Conservation (phyloP, 1,140 invertebrate species). For the Eciton burchellii region DNA sequence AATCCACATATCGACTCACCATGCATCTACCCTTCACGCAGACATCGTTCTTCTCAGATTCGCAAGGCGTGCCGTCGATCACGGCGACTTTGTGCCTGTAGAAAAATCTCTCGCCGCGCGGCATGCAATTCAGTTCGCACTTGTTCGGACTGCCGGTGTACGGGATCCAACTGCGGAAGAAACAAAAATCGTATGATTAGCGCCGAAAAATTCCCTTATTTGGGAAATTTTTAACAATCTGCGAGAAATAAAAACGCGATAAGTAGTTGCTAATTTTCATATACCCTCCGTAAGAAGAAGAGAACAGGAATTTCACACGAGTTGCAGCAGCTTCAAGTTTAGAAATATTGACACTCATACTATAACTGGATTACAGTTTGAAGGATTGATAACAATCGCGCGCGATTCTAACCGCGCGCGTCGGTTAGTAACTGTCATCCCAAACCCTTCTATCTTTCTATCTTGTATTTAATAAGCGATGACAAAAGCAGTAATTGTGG, state of each 20-base stretch:
- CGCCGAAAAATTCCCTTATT: too few relatives aligned
- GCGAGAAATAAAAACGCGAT: too few relatives aligned
- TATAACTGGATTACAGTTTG: not conserved
- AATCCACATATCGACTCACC: conserved; percentile 86
- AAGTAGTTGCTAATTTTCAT: too few relatives aligned
- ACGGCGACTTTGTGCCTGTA: conserved; percentile 94
- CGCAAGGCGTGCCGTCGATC: conserved; percentile 95
- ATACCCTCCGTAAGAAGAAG: too few relatives aligned
- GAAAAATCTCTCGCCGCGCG: conserved; percentile 96
- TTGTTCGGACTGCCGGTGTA: conserved; percentile 94
- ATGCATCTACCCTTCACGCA: conserved; percentile 97
- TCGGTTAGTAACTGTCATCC: not conserved
- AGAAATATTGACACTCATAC: too few relatives aligned
- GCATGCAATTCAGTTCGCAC: conserved; percentile 98
- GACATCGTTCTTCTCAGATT: conserved; percentile 93
- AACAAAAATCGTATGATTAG: conserved; percentile 54
- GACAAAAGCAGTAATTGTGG: not conserved
- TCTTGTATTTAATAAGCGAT: not conserved
- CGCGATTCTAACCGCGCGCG: too few relatives aligned
- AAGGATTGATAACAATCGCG: not conserved
- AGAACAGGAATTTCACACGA: too few relatives aligned
- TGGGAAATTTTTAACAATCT: too few relatives aligned
- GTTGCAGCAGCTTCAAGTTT: too few relatives aligned
- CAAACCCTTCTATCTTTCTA: not conserved
- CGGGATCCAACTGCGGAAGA: conserved; percentile 91